Evolutionary conservation across 1,140 invertebrate species (phyloP).

Genomic region (Globodera rostochiensis): DNA sequence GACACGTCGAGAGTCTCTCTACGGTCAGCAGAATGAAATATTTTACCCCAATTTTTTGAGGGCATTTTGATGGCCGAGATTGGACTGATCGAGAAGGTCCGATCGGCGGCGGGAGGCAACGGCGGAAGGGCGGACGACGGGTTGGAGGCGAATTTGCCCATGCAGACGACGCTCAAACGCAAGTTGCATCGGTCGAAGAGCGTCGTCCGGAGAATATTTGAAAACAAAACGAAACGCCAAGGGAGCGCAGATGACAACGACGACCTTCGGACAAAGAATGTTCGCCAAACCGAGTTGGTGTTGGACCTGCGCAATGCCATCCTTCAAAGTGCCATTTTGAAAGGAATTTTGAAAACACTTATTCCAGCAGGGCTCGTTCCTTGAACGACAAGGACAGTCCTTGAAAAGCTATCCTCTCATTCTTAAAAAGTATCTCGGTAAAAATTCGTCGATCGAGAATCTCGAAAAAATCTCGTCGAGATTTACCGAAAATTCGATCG

Average conservation of each 20-base stretch:
- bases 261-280: slow-evolving; percentile 87
- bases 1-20: too few species aligned
- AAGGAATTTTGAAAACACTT: too few species aligned
- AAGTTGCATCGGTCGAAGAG: slow-evolving; percentile 89
- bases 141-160: slow-evolving; percentile 83
- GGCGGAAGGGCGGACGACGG: slow-evolving; percentile 69
- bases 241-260: slow-evolving; percentile 55
- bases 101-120: background rate
- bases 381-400: too few species aligned
- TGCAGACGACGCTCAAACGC: slow-evolving; percentile 69
- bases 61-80: slow-evolving; percentile 95
- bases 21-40: too few species aligned
- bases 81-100: slow-evolving; percentile 68
- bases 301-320: slow-evolving; percentile 96
- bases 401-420: too few species aligned
- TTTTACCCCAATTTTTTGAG: slow-evolving; percentile 29
- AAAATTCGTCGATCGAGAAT: too few species aligned
- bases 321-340: slow-evolving; percentile 68
- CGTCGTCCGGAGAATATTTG: slow-evolving; percentile 78
- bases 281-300: slow-evolving; percentile 83
- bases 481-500: too few species aligned
- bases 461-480: too few species aligned
- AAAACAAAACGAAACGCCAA: slow-evolving; percentile 28
- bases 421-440: too few species aligned
- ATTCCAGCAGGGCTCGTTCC: too few species aligned